Base-by-base conservation (phyloP, 2,797 vertebrate species). In the Sebastes flavidus region DNA sequence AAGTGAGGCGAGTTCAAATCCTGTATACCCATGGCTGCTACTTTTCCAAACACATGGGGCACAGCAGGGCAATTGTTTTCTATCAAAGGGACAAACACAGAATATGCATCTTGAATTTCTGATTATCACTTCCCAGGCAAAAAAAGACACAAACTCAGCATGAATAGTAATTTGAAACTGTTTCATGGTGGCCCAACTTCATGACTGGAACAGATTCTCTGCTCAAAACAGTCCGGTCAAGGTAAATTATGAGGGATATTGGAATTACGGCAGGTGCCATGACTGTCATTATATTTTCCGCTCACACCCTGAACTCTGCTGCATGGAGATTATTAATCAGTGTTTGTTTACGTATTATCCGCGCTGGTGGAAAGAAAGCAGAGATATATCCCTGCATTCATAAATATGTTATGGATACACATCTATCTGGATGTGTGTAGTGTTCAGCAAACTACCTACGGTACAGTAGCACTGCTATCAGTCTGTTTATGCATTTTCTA, bases 221-320 rank as follows among this genome's bases (percentile, higher is more conserved):
- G 46, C 78, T 85, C 61, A 36, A 82, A 87, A 85, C 77, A 78
- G 67, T 71, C 49, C 29, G 75, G 89, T 90, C 89, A 93, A 72
- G 93, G 88, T 88, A 90, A 73, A 93, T 94, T 89, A 90, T 76
- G 58, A 71, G 52, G 78, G 80, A 92, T 91, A 87, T 91, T 89
- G 84, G 85, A 86, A 88, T 83, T 86, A 79, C 20, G 49, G 72
- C 83, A 90, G 84, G 85, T 91, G 82, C 72, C 70, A 34, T 42
- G 77, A 82, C 72, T 84, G 67, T 72, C 82, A 87, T 88, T 85
- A 67, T 85, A 74, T 83, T 80, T 83, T 42, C 69, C 36, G 74
- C 58, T 65, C 59, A 74, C 77, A 73, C 25, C 16, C 49, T 77
- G 69, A 89, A 86, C 69, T 77, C 52, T 65, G n/a, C 75, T 30